Evolutionary conservation across 2,797 vertebrate genomes (phyloP).

Genomic region (Notamacropus eugenii): DNA sequence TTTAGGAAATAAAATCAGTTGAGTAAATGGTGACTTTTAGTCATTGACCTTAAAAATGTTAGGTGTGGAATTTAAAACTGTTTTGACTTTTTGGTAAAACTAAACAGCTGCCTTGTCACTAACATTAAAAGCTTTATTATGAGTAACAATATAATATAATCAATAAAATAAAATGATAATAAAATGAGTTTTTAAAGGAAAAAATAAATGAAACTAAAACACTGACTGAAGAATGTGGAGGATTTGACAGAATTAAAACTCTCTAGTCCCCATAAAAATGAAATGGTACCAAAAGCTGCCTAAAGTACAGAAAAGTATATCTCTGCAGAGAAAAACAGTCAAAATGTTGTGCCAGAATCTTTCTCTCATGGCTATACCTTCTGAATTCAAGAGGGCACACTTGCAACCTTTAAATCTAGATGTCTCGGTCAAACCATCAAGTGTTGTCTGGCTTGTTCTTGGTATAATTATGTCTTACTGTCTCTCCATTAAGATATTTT

Average conservation of each 20-base stretch:
- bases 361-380: not conserved
- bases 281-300: not conserved
- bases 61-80: conserved; percentile 17
- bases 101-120: conserved; percentile 9
- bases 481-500: not conserved
- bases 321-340: not conserved
- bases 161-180: conserved; percentile 22
- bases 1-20: not conserved
- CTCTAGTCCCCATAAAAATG: not conserved
- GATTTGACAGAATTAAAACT: not conserved
- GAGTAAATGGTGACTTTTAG: not conserved
- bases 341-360: not conserved
- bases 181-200: not conserved
- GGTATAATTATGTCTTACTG: not conserved
- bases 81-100: conserved; percentile 40
- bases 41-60: not conserved
- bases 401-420: not conserved
- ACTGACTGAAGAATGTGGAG: not conserved
- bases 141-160: not conserved
- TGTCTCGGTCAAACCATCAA: not conserved
- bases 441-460: not conserved
- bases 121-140: conserved; percentile 40
- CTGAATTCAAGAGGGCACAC: not conserved
- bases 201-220: not conserved
- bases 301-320: not conserved